These are phyloP conservation scores for Lagorchestes hirsutus DNA, from an alignment of 2,797 vertebrate species.

Conservation along the genomic window DNA sequence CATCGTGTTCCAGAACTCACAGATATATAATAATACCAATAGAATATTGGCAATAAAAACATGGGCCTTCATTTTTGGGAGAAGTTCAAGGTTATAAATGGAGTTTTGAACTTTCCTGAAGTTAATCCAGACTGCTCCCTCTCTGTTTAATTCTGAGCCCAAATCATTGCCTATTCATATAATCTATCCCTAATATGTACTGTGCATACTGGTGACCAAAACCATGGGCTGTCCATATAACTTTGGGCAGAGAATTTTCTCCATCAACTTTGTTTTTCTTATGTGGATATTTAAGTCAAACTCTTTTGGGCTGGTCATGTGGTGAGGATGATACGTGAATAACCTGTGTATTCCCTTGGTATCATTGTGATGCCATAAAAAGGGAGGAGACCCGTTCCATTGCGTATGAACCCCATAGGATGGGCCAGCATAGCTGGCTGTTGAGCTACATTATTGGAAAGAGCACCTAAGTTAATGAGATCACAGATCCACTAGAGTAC, in stretches of 20 bases:
- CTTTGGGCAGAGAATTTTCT: background rate
- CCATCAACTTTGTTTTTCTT: background rate
- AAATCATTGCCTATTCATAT: background rate
- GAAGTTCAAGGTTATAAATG: background rate
- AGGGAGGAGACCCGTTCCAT: background rate
- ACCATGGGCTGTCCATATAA: background rate
- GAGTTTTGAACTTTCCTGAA: background rate
- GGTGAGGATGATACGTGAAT: background rate
- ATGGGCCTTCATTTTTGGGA: background rate
- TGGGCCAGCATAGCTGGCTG: background rate
- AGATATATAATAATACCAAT: background rate
- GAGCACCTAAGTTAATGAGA: background rate
- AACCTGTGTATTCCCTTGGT: background rate
- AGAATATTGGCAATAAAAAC: background rate
- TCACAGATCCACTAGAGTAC: background rate
- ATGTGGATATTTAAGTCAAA: background rate
- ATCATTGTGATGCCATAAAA: background rate
- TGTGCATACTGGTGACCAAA: background rate
- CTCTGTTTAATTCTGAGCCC: background rate
- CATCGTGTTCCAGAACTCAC: background rate
- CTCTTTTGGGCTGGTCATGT: background rate
- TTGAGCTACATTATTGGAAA: background rate
- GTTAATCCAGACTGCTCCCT: background rate
- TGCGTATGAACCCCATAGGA: background rate
- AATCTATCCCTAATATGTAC: background rate